Conservation (phyloP, 2,113 vertebrate species). For the Philantomba maxwellii region DNA sequence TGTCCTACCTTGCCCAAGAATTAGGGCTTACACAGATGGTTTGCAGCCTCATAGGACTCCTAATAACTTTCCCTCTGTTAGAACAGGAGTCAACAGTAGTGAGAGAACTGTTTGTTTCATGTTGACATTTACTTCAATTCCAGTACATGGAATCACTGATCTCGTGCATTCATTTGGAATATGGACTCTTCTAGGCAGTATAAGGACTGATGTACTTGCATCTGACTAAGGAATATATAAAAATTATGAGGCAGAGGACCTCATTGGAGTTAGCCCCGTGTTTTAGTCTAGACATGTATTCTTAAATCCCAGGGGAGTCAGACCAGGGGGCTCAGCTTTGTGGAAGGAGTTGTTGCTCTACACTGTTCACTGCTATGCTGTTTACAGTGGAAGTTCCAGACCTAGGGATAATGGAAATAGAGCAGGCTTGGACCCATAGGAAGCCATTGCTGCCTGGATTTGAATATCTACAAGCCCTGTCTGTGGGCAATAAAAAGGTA, state of each 20-base stretch:
- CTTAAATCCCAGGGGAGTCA: background rate
- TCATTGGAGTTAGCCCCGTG: background rate
- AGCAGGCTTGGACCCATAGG: background rate
- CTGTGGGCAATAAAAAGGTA: background rate
- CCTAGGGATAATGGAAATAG: background rate
- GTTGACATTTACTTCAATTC: slow-evolving; percentile 1
- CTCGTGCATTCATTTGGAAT: background rate
- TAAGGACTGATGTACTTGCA: background rate
- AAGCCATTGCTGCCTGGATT: background rate
- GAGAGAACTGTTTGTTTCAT: slow-evolving; percentile 4
- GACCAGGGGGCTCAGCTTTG: background rate
- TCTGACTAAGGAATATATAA: slow-evolving; percentile 11
- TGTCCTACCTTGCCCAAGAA: background rate
- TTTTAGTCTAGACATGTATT: background rate
- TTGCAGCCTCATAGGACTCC: background rate
- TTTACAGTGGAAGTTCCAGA: slow-evolving; percentile 13
- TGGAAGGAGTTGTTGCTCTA: background rate
- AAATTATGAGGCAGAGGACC: background rate
- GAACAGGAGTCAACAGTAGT: background rate
- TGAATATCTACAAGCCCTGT: background rate
- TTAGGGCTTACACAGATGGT: background rate
- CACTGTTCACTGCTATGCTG: background rate
- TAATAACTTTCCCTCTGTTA: background rate
- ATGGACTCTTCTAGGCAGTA: background rate
- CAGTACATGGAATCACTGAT: background rate